A percentile compares a stretch with the other conserved stretches of the same genome.
Conservation (phyloP, 2,113 vertebrate genomes). For the Burhinus oedicnemus region DNA sequence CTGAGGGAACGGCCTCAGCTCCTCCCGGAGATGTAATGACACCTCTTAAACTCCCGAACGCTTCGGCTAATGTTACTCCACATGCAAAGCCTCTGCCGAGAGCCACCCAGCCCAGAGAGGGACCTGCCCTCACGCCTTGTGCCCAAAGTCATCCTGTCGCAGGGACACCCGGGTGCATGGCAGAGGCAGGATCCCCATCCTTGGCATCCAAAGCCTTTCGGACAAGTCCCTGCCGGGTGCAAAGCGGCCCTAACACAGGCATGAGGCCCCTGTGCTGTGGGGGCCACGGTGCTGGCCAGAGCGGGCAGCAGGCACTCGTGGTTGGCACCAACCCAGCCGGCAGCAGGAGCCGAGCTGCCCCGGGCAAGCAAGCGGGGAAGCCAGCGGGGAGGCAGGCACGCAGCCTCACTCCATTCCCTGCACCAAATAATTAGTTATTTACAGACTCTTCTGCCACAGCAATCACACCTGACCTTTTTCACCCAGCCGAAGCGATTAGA, state of each 20-base stretch:
- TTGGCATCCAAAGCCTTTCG: background rate
- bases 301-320: background rate
- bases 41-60: rapidly evolving
- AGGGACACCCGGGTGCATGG: rapidly evolving
- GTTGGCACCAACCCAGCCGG: background rate
- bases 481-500: constrained; percentile 29
- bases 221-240: rapidly evolving
- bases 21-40: rapidly evolving
- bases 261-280: no score
- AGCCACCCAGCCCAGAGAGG: background rate
- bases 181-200: background rate
- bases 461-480: constrained; percentile 46
- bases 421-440: constrained; percentile 45
- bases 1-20: background rate
- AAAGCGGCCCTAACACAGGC: no score
- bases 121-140: rapidly evolving
- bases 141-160: background rate
- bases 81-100: background rate
- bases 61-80: rapidly evolving
- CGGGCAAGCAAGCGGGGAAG: background rate
- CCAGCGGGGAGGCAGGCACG: background rate
- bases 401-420: background rate
- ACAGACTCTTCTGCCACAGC: constrained; percentile 11
- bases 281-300: background rate
- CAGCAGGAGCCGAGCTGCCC: background rate